Evolutionary conservation across 1,140 invertebrate genomes (phyloP), one percentile per base, ranked within the genome.

Genomic region (Nasonia vitripennis): DNA sequence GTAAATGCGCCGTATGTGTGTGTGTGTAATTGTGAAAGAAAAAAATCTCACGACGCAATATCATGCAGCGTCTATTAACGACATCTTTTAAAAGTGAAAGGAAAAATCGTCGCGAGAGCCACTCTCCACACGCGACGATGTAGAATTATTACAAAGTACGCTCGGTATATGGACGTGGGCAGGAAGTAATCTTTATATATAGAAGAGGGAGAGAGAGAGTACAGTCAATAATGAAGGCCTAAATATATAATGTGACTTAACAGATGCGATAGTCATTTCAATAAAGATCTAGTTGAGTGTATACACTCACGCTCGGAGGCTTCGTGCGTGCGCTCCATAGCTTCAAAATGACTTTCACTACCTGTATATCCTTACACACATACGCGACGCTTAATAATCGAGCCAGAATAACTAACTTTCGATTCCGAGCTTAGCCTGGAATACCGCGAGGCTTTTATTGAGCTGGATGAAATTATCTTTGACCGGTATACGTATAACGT

Each of bases 311-410:
- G 20, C 67, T 17, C 9, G 20, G 55, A 77, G 20, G 45, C 48
- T 17, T 51, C 14, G 48, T 51, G 55, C 17, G 17, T 62, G 7
- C 4, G 14, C 37, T 84, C 62, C 41, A 62, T 45, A 55, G 45
- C 31, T 68, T 74, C 51, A n/a, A 85, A 85, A 81, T 75, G 78
- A 81, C 83, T 85, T 85, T 85, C 83, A 85, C 83, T 78, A 80
- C 78, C 83, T 85, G 83, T 27, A 27, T 27, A 27, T 31, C 2
- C 17, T 6, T 62, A 62, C 14, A 62, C 55, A 20, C 17, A n/a
- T n/a, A 62, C 17, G 14, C 17, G 6, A 51, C 77, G 37, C 55
- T 75, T 85, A 85, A 85, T 85, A 85, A 85, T 81, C 68, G 83
- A 80, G 37, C 70, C 68, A 31, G 78, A 85, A 81, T 85, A 80